Evolutionary conservation across 2,797 vertebrate genomes (phyloP).

Genomic region (Lepus townsendii): DNA sequence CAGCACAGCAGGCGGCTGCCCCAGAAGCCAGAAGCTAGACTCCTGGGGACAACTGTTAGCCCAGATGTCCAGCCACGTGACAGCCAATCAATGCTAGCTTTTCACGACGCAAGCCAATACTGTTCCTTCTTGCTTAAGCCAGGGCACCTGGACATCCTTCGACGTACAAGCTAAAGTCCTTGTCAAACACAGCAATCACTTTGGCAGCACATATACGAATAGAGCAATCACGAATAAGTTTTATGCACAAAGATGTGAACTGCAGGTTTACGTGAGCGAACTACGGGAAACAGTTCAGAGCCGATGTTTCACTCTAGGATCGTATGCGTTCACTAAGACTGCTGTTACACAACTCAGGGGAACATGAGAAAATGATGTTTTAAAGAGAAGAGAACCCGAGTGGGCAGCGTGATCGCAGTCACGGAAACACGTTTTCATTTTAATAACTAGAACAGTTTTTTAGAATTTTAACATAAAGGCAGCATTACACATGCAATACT

Average conservation of each 20-base stretch:
- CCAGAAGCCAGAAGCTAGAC: background rate
- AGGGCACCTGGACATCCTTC: slow-evolving; percentile 53
- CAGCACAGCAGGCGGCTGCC: background rate
- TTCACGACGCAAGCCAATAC: background rate
- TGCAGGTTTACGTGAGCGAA: slow-evolving; percentile 40
- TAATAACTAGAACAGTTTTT: background rate
- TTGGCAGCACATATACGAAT: background rate
- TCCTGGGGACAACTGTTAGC: background rate
- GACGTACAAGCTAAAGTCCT: slow-evolving; percentile 53
- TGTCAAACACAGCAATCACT: background rate
- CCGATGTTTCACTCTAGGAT: background rate
- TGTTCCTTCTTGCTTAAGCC: background rate
- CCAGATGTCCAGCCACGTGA: background rate
- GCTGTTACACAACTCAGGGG: background rate
- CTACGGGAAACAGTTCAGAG: slow-evolving; percentile 13
- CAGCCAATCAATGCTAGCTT: background rate
- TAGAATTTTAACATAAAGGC: slow-evolving; percentile 24
- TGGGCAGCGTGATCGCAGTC: background rate
- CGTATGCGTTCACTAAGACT: background rate
- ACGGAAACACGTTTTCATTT: background rate
- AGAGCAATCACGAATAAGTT: slow-evolving; percentile 48
- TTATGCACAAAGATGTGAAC: slow-evolving; percentile 42
- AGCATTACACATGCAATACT: background rate
- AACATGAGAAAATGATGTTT: slow-evolving; percentile 2
- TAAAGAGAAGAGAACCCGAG: slow-evolving; percentile 22